Conservation (phyloP, 2,797 vertebrate species). For the Cacajao melanocephalus region DNA sequence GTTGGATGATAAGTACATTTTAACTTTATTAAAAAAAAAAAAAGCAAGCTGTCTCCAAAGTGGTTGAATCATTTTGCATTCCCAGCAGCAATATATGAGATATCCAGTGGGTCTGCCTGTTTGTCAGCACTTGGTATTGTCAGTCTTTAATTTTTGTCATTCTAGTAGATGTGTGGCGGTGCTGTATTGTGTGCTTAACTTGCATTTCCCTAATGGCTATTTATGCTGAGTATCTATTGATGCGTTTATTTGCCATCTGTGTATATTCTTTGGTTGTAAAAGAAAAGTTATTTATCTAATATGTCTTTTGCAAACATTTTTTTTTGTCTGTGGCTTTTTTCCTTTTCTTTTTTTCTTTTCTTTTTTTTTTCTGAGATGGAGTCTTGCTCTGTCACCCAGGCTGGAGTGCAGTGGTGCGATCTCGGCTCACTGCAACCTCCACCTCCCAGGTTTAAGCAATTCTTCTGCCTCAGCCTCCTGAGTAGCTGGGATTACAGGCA, state of each 20-base stretch:
- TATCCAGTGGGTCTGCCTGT: background rate
- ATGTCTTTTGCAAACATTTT: background rate
- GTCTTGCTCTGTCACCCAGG: too few relatives aligned
- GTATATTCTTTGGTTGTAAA: background rate
- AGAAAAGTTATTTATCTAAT: background rate
- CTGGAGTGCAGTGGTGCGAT: too few relatives aligned
- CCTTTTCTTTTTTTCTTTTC: too few relatives aligned
- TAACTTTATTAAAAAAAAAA: background rate
- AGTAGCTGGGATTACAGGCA: too few relatives aligned
- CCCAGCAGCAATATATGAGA: background rate
- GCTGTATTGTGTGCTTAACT: background rate
- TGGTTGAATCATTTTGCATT: background rate
- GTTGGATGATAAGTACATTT: background rate
- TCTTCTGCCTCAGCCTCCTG: too few relatives aligned
- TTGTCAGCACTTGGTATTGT: background rate
- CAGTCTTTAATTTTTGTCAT: background rate
- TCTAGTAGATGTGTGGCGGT: background rate
- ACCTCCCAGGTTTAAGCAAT: too few relatives aligned
- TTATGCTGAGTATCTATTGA: background rate
- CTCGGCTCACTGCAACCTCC: too few relatives aligned
- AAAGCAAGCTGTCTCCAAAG: background rate
- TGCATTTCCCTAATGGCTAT: background rate
- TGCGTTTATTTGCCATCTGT: background rate
- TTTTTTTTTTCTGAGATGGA: too few relatives aligned
- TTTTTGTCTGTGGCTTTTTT: background rate